Evolutionary conservation across 2,797 vertebrate genomes (phyloP).

Genomic region (Acanthis flammea): DNA sequence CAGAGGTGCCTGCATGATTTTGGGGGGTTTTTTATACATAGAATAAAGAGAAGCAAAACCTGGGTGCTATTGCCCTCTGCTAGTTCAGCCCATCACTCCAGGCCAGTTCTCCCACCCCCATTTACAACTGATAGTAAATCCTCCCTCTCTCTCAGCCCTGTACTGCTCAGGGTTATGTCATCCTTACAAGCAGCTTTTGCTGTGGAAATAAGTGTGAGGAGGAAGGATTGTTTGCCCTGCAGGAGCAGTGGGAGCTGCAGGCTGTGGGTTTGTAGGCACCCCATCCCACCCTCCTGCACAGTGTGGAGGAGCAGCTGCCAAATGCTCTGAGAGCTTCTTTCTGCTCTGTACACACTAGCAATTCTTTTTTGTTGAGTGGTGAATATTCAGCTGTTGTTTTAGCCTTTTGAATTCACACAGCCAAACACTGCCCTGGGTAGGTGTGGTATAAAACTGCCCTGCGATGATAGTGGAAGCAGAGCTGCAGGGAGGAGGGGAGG

Average conservation of each 20-base stretch:
- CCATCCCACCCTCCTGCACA: neutral
- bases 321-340: neutral
- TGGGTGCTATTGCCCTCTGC: neutral
- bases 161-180: neutral
- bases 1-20: neutral
- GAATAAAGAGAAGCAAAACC: neutral
- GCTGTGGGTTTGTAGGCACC: neutral
- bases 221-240: neutral
- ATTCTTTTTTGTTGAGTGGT: neutral
- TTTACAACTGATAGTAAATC: neutral
- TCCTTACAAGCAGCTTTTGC: neutral
- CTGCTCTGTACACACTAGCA: neutral
- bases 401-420: neutral
- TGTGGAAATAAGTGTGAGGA: neutral
- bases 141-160: neutral
- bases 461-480: neutral
- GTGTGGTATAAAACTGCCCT: neutral
- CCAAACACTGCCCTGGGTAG: neutral
- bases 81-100: neutral
- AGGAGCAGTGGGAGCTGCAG: neutral
- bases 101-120: rapidly evolving
- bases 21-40: neutral
- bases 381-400: neutral
- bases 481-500: neutral
- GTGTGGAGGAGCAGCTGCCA: neutral